Evolutionary conservation across 2,797 vertebrate genomes (phyloP).

Genomic region (Rhabdophis nuchalis): DNA sequence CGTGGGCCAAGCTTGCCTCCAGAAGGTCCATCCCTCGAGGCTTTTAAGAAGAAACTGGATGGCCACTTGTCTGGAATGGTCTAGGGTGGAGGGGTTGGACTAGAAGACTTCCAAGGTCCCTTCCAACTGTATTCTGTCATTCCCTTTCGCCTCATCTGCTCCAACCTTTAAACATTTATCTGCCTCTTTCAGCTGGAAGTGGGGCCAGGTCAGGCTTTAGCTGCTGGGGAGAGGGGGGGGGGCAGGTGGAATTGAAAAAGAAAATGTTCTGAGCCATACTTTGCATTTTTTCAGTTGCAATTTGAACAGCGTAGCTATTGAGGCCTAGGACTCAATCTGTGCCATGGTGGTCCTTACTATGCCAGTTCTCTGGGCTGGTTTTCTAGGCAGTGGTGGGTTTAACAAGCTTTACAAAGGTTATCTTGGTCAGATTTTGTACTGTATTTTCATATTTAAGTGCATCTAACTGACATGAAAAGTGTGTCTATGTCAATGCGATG

Average conservation of each 20-base stretch:
- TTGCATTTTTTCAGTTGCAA: too few relatives aligned
- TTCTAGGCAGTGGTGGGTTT: not conserved
- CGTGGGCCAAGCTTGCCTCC: too few relatives aligned
- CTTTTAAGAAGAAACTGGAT: too few relatives aligned
- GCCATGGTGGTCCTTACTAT: not conserved
- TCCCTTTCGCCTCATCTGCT: not conserved
- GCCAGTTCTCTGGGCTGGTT: not conserved
- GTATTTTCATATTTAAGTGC: not conserved
- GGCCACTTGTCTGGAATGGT: too few relatives aligned
- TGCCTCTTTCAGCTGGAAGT: not conserved
- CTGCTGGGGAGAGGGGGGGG: too few relatives aligned
- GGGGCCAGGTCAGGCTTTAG: not conserved
- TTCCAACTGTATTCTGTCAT: not conserved
- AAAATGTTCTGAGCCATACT: not conserved
- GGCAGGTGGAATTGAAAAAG: not conserved
- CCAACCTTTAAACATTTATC: too few relatives aligned
- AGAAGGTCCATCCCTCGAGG: too few relatives aligned
- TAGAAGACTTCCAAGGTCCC: too few relatives aligned
- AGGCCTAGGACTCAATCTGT: not conserved
- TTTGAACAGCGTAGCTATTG: not conserved
- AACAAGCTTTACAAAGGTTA: not conserved
- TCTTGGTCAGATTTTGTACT: not conserved
- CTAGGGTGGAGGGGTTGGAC: too few relatives aligned
- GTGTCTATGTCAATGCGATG: too few relatives aligned
- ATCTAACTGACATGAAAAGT: not conserved